These are phyloP conservation scores for Cebus imitator DNA, from an alignment of 2,113 vertebrate species.

Conservation along the genomic window DNA sequence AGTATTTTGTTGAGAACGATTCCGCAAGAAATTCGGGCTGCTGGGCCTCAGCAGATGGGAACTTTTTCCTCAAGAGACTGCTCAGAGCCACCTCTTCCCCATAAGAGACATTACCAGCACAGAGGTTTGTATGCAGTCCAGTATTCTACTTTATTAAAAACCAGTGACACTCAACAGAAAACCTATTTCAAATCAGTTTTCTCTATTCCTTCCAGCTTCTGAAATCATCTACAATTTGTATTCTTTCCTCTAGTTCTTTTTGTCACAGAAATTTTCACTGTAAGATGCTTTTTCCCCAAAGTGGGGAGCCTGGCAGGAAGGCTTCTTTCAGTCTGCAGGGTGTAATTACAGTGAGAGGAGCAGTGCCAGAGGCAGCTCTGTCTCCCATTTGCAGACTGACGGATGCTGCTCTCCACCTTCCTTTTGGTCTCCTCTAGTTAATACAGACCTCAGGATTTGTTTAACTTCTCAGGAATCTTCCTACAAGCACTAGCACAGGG, in stretches of 20 bases:
- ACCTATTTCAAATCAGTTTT: not conserved
- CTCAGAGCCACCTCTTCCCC: not conserved
- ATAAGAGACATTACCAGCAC: not conserved
- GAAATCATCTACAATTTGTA: not conserved
- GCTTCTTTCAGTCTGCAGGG: not conserved
- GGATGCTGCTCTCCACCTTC: not conserved
- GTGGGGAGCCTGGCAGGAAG: not conserved
- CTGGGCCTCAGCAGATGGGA: not conserved
- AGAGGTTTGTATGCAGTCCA: not conserved
- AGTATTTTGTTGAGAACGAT: not conserved
- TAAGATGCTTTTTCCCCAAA: not conserved
- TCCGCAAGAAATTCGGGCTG: not conserved
- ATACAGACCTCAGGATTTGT: not conserved
- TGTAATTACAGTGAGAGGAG: not conserved
- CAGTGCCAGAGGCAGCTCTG: not conserved
- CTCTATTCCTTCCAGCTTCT: not conserved
- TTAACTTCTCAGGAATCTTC: not conserved
- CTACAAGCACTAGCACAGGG: not conserved
- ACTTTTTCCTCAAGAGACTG: not conserved
- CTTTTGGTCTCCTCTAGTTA: not conserved
- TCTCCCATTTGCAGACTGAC: not conserved
- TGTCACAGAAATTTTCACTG: not conserved
- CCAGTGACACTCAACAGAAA: not conserved
- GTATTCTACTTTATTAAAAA: not conserved
- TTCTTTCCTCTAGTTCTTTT: not conserved